Base-by-base conservation (phyloP, 2,113 vertebrate genomes). In the Porphyrio hochstetteri region DNA sequence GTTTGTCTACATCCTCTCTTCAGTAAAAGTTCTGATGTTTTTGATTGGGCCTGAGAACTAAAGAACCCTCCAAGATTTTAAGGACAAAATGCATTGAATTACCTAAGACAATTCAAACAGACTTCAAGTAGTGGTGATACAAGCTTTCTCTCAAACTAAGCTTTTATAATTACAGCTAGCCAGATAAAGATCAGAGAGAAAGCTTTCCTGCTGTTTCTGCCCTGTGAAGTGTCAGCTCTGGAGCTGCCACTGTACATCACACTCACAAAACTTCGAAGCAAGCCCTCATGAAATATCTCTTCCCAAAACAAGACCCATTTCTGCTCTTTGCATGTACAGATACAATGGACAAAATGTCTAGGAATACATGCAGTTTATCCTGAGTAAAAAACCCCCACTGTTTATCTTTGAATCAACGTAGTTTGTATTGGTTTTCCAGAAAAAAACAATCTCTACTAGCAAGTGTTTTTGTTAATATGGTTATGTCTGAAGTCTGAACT, bases 401-500 rank as follows among this genome's bases (percentile, higher is more conserved):
- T 60, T 90, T 85, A 48, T 28, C 68, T 82, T 91, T n/a, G 87
- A 90, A 76, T 33, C 57, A 56, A 16, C n/a, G 6, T 88, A n/a
- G 27, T 59, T 71, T 53, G 33, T 65, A 79, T 80, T 8, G 2
- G 33, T 72, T 94, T 92, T 81, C 93, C 91, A 81, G 50, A 60
- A 92, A 64, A 92, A 92, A 95, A 84, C 77, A 75, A 71, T 50
- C 88, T 64, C 67, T 64, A 25, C 46, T 8, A 78, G 80, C 72
- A 81, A 94, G 60, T 21, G 31, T 3, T 82, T 82, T 69, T 78
- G 48, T 78, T 88, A 78, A 11, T 75, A 55, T 38, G 75, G 65
- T 81, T 84, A 46, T 57, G 88, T 63, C 88, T 95, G 80, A 68
- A 81, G 82, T 44, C 68, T 74, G 92, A 74, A 72, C 86, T 84